Base-by-base conservation (phyloP, 1,140 invertebrate species). In the Aphelenchoides fujianensis region DNA sequence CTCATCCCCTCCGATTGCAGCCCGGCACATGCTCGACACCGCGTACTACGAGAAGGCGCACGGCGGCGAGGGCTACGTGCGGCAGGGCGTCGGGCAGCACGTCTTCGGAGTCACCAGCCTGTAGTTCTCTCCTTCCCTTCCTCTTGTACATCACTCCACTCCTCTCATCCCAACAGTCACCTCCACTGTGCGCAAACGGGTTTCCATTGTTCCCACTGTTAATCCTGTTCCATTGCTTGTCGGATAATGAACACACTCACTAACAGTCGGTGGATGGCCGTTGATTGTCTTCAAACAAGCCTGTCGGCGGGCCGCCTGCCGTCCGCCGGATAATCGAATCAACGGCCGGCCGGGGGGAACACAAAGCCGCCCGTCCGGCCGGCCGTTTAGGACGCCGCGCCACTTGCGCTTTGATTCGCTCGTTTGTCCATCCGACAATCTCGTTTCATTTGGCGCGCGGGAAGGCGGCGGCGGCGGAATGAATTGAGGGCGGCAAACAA, bases 21-120 rank as follows among this genome's bases (percentile, higher is more conserved):
- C 81, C 54, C 81, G 81, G 12, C 61, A 68, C n/a, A 81, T 81
- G 79, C 70, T 81, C 16, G 76, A 83, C 62, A 66, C 68, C 2
- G 57, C 69, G 3, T n/a, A 27, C 23, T 73, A 79, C 35, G 57
- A 74, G n/a, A 37, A 34, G n/a, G 78, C 79, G 1, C 79, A 81
- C 70, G 79, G 75, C 35, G 78, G 70, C 3, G 78, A 81, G 59
- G 79, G 79, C 16, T 81, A 81, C 71, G 75, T 48, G 19, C 48
- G 37, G 57, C 73, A 37, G 31, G 77, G 63, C 23, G 23, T 76
- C 7, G 72, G 59, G 27, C 23, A 48, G 23, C 41, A 16, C 12
- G 41, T 23, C 12, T 48, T 48, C 23, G 41, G n/a, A n/a, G 23
- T 48, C 41, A 16, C 41, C 12, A 48, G 41, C 41, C 23, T 48